phyloP scores from a whole-genome alignment of 2,888 invertebrate species.

The Chymomyza amoena region DNA sequence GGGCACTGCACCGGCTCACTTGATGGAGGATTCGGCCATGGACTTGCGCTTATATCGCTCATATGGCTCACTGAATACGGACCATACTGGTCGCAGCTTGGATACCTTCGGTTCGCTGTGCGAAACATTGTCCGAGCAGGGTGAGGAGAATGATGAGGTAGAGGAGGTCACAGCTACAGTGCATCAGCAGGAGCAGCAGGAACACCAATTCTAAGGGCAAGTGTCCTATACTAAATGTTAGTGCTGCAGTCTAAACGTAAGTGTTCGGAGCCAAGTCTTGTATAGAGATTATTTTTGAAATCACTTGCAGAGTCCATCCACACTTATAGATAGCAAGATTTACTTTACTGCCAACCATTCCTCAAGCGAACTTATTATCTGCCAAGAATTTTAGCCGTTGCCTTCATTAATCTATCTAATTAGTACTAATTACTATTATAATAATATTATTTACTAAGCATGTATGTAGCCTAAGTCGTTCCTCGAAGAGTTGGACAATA shows the following conservation, averaged over 20 bases:
- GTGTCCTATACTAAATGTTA: constrained; percentile 49
- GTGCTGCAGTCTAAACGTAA: constrained; percentile 36
- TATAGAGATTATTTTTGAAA: not conserved
- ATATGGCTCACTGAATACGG: constrained; percentile 65
- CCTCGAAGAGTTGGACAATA: constrained; percentile 52
- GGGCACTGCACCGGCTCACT: constrained; percentile 58
- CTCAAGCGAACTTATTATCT: constrained; percentile 33
- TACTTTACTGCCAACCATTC: constrained; percentile 56
- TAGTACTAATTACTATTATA: not conserved
- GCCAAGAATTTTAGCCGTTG: constrained; percentile 24
- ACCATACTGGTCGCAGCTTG: constrained; percentile 67
- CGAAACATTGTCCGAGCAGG: constrained; percentile 48
- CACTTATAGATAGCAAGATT: constrained; percentile 20
- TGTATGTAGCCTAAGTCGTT: constrained; percentile 39
- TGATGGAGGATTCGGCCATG: constrained; percentile 62
- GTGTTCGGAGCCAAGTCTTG: constrained; percentile 39
- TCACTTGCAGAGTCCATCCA: not conserved
- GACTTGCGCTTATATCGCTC: constrained; percentile 65
- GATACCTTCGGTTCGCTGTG: constrained; percentile 71
- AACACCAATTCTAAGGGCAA: constrained; percentile 50
- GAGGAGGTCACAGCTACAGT: constrained; percentile 35
- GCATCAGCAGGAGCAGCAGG: constrained; percentile 47
- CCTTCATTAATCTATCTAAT: not conserved
- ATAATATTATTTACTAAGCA: constrained; percentile 14
- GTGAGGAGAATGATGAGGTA: constrained; percentile 29